Conservation (phyloP, 2,113 vertebrate genomes). For the Chiloscyllium plagiosum region DNA sequence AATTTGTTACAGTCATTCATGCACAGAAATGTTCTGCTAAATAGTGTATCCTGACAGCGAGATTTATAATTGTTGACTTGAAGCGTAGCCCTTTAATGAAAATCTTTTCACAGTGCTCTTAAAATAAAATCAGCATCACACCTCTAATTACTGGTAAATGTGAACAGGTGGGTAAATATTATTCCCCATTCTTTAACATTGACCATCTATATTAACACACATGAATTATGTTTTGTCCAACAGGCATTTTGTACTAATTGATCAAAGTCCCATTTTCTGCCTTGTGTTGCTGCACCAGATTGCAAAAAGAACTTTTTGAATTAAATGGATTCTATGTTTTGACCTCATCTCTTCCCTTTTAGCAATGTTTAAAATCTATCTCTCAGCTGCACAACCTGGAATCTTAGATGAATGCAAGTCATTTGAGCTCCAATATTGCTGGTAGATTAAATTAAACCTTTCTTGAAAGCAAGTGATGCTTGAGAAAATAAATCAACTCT, state of each 20-base stretch:
- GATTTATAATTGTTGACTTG: constrained; percentile 29
- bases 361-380: no score
- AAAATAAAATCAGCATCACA: neutral
- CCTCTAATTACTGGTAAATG: neutral
- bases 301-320: neutral
- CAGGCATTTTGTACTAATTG: neutral
- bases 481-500: neutral
- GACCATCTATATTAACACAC: neutral
- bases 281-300: neutral
- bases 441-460: neutral
- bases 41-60: neutral
- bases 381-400: neutral
- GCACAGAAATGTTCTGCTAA: neutral
- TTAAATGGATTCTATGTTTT: neutral
- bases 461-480: neutral
- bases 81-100: neutral
- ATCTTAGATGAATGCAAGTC: neutral
- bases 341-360: no score
- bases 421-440: neutral
- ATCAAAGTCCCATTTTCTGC: neutral
- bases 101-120: neutral
- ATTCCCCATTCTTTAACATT: neutral
- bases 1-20: neutral
- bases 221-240: neutral
- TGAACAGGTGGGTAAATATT: neutral